Percentiles rank a stretch among this genome's conserved stretches.
Conservation (phyloP, 2,113 vertebrate species). For the Trichomycterus rosablanca region DNA sequence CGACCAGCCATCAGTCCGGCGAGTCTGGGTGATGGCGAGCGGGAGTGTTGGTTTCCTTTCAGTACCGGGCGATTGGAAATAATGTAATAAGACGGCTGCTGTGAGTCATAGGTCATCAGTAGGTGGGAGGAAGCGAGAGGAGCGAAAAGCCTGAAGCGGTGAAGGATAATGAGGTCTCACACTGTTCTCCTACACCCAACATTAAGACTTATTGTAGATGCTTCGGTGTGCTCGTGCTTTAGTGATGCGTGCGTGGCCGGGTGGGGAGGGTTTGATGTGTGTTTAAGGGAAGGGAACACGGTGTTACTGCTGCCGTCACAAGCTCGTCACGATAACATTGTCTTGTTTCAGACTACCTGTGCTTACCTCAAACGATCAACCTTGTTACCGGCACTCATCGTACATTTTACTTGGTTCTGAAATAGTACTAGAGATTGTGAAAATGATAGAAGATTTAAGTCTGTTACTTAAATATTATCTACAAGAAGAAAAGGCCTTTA, state of each 20-base stretch:
- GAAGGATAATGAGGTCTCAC: conserved; percentile 79
- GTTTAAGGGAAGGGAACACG: not conserved
- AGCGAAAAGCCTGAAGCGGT: conserved; percentile 78
- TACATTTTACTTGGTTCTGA: too few species aligned
- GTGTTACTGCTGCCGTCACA: conserved; percentile 5
- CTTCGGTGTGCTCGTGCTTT: not conserved
- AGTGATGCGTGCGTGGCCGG: conserved; percentile 4
- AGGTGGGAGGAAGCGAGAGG: conserved; percentile 88
- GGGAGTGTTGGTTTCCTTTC: conserved; percentile 62
- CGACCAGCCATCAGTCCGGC: conserved; percentile 33
- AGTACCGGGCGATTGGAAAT: conserved; percentile 75
- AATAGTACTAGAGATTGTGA: too few species aligned
- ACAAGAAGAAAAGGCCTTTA: too few species aligned
- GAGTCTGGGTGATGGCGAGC: conserved; percentile 30
- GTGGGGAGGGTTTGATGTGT: conserved; percentile 1
- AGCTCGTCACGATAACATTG: conserved; percentile 14
- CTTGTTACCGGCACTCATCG: too few species aligned
- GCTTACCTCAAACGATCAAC: too few species aligned
- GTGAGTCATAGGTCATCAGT: conserved; percentile 96
- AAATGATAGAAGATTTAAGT: too few species aligned
- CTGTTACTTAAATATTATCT: too few species aligned
- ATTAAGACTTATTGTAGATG: conserved; percentile 66
- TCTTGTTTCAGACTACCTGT: not conserved
- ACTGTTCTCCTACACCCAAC: conserved; percentile 70
- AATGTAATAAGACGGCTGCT: conserved; percentile 87